A percentile compares a stretch with the other conserved stretches of the same genome.
Conservation (phyloP, 1,140 invertebrate species). For the Brachystomella parvula region DNA sequence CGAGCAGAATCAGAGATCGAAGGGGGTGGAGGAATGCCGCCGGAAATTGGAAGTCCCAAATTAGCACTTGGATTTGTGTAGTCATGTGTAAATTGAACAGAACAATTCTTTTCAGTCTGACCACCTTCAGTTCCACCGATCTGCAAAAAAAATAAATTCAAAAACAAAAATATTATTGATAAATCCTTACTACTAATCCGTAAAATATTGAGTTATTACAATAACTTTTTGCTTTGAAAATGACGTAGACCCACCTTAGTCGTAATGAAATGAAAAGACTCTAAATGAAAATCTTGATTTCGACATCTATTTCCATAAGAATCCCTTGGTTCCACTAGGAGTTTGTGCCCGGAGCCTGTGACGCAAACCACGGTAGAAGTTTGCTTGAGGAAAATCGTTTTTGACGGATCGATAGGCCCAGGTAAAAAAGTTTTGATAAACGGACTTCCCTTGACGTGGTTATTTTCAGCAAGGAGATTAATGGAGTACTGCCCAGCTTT, state of each 20-base stretch:
- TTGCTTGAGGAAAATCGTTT: slow-evolving; percentile 75
- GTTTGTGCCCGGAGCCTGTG: slow-evolving; percentile 61
- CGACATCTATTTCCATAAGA: slow-evolving; percentile 75
- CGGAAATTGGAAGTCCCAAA: background rate
- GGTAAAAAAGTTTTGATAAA: slow-evolving; percentile 52
- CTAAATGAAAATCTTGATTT: slow-evolving; percentile 31
- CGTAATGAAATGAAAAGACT: slow-evolving; percentile 30
- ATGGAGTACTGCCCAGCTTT: slow-evolving; percentile 81
- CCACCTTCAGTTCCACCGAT: slow-evolving; percentile 23
- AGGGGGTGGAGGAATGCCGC: background rate
- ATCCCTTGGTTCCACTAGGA: slow-evolving; percentile 80
- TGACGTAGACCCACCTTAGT: slow-evolving; percentile 25
- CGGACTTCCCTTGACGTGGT: slow-evolving; percentile 53
- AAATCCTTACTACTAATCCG: background rate
- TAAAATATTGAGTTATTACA: background rate
- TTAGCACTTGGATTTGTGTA: slow-evolving; percentile 4
- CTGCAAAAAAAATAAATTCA: slow-evolving; percentile 15
- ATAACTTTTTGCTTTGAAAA: background rate
- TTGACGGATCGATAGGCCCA: slow-evolving; percentile 71
- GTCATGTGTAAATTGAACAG: slow-evolving; percentile 34
- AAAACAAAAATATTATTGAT: background rate
- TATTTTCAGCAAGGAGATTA: slow-evolving; percentile 43
- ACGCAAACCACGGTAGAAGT: slow-evolving; percentile 79
- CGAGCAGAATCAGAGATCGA: slow-evolving; percentile 17
- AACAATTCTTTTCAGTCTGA: slow-evolving; percentile 24